Evolutionary conservation across 2,888 invertebrate species (phyloP).

Genomic region (Melanostoma mellinum): DNA sequence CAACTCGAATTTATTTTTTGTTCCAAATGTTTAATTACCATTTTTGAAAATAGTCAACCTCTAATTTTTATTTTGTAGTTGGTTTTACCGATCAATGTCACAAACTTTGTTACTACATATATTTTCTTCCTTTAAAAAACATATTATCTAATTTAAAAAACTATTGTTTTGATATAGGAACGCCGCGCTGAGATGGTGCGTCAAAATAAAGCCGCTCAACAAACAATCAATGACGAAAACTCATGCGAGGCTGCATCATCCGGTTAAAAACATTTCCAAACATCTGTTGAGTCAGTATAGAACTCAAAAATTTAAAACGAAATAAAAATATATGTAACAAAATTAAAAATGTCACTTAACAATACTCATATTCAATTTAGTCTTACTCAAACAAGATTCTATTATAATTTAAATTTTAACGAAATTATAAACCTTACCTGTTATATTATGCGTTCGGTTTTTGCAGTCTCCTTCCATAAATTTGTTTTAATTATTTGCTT

Average conservation of each 20-base stretch:
- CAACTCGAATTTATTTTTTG: too few relatives aligned
- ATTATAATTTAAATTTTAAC: too few relatives aligned
- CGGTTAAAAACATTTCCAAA: conserved; percentile 82
- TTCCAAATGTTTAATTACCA: too few relatives aligned
- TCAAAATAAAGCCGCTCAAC: conserved; percentile 89
- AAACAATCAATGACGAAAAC: conserved; percentile 83
- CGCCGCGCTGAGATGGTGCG: conserved; percentile 95
- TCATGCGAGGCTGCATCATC: conserved; percentile 84
- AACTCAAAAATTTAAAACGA: conserved; percentile 21
- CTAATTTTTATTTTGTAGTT: neutral
- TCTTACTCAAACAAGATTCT: too few relatives aligned
- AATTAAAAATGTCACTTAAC: conserved; percentile 22
- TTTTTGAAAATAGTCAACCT: too few relatives aligned
- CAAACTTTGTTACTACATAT: neutral
- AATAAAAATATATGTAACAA: conserved; percentile 39
- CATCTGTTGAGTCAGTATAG: conserved; percentile 10
- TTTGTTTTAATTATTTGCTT: conserved; percentile 14
- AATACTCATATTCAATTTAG: too few relatives aligned
- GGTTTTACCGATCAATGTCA: too few relatives aligned
- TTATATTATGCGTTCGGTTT: conserved; percentile 23
- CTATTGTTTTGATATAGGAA: conserved; percentile 84
- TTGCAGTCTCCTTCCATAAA: neutral
- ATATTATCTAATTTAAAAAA: conserved; percentile 36
- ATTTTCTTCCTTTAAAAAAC: neutral
- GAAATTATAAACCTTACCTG: conserved; percentile 26